Percentiles rank a stretch among this genome's conserved stretches.
These are phyloP conservation scores for Hemicentrotus pulcherrimus DNA, from an alignment of 35 echinoderm and acorn worm genomes.

Conservation along the genomic window DNA sequence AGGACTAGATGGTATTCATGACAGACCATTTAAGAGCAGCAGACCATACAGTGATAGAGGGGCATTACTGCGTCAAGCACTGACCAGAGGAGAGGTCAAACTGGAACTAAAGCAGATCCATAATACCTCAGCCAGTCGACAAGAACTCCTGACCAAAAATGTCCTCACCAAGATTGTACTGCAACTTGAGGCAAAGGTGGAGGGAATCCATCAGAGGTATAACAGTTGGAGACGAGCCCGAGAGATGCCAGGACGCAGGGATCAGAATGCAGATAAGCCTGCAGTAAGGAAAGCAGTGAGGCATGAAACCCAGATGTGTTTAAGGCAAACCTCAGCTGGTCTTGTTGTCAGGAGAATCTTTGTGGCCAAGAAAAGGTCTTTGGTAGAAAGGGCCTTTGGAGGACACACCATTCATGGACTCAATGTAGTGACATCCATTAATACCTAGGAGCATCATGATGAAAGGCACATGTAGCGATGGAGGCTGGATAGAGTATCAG, in stretches of 20 bases:
- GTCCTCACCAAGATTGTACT: background rate
- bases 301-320: background rate
- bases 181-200: background rate
- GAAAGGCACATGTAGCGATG: no score
- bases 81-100: background rate
- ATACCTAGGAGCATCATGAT: background rate
- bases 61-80: background rate
- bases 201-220: background rate
- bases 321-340: background rate
- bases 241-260: background rate
- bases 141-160: background rate
- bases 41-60: background rate
- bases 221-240: background rate
- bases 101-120: background rate
- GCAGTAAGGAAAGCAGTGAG: background rate
- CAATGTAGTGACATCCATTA: background rate
- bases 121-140: background rate
- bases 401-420: background rate
- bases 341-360: background rate
- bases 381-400: background rate
- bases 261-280: background rate
- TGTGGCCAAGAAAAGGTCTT: background rate
- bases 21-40: background rate
- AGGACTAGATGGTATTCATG: background rate
- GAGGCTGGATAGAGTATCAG: background rate